Evolutionary conservation across 2,888 invertebrate genomes (phyloP), one percentile per base, ranked within the genome.

Genomic region (Drosophila putrida): DNA sequence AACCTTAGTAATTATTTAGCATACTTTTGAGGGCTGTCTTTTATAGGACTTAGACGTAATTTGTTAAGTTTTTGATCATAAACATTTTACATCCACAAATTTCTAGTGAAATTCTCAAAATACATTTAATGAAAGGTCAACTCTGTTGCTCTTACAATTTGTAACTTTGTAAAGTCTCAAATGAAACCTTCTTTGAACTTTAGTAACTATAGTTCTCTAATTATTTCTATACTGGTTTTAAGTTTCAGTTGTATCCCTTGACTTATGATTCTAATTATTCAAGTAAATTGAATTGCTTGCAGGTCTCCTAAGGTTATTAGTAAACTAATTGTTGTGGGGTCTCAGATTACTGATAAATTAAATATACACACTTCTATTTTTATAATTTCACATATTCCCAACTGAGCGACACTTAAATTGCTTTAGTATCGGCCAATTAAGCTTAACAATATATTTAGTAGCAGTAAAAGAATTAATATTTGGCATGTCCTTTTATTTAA

Each of bases 231-330:
- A 33, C 15, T 49, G n/a, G 54, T 13, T 1, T 35, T 4, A 13
- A n/a, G 25, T 55, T 55, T 25, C 33, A 33, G 0, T 3, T 31
- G 20, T 25, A 10, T 41, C 20, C 39, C 33, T 35, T 33, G 41
- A 43, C 43, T 54, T 54, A 35, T 33, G 41, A 54, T n/a, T 20
- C 25, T 43, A 33, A 55, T 55, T 33, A 43, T 55, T 55, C 25
- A 25, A 31, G 31, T n/a, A 33, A 33, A 35, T 49, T 20, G 49
- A 49, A n/a, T 49, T 33, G 15, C 33, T 41, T 20, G 35, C 25
- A 31, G 31, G 41, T 53, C 28, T 31, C 5, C 4, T 5, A 11
- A 53, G 53, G 31, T 54, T 43, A 54, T 54, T 13, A n/a, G 15
- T 27, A 6, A 13, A 35, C 43, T 43, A 55, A 55, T 55, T 55